Evolutionary conservation across 2,888 invertebrate species (phyloP).

Genomic region (Dryomyza anilis): DNA sequence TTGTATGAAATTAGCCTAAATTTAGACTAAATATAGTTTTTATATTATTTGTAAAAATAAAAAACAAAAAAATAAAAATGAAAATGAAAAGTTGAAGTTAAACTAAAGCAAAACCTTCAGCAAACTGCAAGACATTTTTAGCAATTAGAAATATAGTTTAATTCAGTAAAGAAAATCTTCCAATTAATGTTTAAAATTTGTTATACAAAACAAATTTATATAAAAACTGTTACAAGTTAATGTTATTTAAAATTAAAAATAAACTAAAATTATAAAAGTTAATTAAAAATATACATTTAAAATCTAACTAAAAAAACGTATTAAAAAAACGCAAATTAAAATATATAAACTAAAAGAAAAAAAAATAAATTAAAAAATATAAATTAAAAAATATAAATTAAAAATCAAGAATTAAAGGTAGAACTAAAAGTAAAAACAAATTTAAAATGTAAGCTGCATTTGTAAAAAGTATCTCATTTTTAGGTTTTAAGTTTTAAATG

Average conservation of each 20-base stretch:
- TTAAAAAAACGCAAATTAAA: no score
- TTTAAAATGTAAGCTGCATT: no score
- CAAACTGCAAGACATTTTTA: constrained; percentile 27
- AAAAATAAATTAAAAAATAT: no score
- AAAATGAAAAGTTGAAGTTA: neutral
- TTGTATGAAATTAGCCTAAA: constrained; percentile 2
- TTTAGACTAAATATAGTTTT: no score
- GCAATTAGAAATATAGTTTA: neutral
- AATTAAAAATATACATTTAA: no score
- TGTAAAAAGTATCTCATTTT: constrained; percentile 38
- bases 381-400: no score
- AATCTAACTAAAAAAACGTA: no score
- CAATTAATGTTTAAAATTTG: constrained; percentile 26
- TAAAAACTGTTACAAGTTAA: constrained; percentile 1
- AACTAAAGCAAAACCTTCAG: constrained; percentile 18
- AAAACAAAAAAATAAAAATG: neutral
- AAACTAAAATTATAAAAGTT: neutral
- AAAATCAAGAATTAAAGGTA: no score
- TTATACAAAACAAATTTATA: constrained; percentile 26
- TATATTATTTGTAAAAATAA: constrained; percentile 12
- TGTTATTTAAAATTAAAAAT: constrained; percentile 3
- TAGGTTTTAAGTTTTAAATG: constrained; percentile 29
- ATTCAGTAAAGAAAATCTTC: constrained; percentile 24
- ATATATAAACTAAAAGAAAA: no score
- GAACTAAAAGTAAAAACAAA: no score